phyloP scores from a whole-genome alignment of 1,140 invertebrate species.

The Eulimnadia texana region DNA sequence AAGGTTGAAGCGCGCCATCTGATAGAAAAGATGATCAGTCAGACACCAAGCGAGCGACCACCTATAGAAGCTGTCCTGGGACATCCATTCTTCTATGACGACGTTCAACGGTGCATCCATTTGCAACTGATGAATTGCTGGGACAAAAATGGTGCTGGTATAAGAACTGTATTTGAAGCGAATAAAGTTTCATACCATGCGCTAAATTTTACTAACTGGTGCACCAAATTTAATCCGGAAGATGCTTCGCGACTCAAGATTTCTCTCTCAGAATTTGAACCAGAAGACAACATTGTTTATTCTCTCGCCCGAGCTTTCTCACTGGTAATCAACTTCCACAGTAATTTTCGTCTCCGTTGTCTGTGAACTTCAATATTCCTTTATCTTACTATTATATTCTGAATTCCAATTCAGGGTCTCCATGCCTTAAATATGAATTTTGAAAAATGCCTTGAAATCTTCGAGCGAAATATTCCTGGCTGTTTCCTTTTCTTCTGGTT shows the following conservation, averaged over 20 bases:
- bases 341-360: no score
- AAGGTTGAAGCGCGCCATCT: slow-evolving; percentile 43
- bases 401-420: not conserved
- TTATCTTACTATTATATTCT: not conserved
- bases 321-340: no score
- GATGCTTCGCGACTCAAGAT: no score
- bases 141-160: not conserved
- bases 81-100: slow-evolving; percentile 88
- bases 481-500: not conserved
- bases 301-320: no score
- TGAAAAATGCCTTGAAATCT: not conserved
- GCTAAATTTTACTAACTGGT: no score
- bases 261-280: no score
- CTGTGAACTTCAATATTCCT: not conserved
- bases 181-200: no score
- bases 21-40: slow-evolving; percentile 68
- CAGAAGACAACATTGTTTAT: no score
- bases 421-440: not conserved
- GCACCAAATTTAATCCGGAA: no score
- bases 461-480: not conserved
- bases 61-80: slow-evolving; percentile 56
- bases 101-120: slow-evolving; percentile 29
- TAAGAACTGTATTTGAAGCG: not conserved
- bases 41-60: slow-evolving; percentile 53
- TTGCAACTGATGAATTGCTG: not conserved